Conservation (phyloP, 2,113 vertebrate genomes). For the Brachionichthys hirsutus region DNA sequence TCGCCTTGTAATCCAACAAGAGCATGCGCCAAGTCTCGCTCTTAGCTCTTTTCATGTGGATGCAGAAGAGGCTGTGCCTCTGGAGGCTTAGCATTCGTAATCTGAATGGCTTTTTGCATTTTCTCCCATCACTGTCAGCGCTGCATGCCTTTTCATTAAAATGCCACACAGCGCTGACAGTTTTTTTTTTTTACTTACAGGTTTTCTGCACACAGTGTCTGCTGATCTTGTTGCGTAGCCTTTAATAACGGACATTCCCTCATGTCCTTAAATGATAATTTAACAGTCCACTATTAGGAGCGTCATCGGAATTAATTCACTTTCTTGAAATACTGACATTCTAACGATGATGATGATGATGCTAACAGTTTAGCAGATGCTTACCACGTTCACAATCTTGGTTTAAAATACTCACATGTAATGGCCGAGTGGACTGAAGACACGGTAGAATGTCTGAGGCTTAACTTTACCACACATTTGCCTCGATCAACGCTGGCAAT, state of each 20-base stretch:
- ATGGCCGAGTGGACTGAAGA: too few species aligned
- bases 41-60: constrained; percentile 43
- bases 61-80: constrained; percentile 40
- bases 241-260: not conserved
- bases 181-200: not conserved
- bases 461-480: too few species aligned
- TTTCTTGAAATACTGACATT: too few species aligned
- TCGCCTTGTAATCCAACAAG: constrained; percentile 60
- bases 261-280: not conserved
- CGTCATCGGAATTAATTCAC: too few species aligned
- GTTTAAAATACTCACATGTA: too few species aligned
- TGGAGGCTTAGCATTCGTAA: constrained; percentile 58
- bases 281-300: not conserved
- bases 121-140: constrained; percentile 32
- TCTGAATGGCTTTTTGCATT: constrained; percentile 50
- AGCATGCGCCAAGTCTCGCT: constrained; percentile 55
- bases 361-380: too few species aligned
- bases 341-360: too few species aligned
- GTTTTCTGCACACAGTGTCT: not conserved
- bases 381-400: too few species aligned
- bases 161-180: constrained; percentile 27
- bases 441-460: too few species aligned
- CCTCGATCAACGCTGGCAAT: too few species aligned
- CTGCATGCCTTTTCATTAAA: constrained; percentile 18
- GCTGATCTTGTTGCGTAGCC: not conserved